Percentiles rank a stretch among this genome's conserved stretches.
These are phyloP conservation scores for silkworm (Bombyx mori) DNA, from an alignment of 1,140 invertebrate genomes.

Conservation along the genomic window DNA sequence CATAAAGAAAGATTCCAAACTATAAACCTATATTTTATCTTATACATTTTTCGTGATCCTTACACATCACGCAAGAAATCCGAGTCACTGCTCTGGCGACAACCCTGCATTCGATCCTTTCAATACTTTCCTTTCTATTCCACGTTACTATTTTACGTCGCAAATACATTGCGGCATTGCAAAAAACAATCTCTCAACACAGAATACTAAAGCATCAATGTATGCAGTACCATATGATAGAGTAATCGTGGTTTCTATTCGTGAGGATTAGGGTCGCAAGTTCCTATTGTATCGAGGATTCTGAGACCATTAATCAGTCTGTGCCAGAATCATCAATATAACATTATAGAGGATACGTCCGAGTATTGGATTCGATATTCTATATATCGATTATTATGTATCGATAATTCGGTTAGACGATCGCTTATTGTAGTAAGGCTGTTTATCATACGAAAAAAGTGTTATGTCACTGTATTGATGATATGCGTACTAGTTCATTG, in stretches of 20 bases:
- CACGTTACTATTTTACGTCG: background rate
- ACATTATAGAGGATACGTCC: conserved; percentile 62
- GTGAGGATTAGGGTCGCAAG: conserved; percentile 21
- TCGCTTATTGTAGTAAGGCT: conserved; percentile 41
- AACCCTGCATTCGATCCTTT: conserved; percentile 42
- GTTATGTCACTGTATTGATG: conserved; percentile 35
- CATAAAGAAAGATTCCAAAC: background rate
- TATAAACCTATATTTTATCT: too few relatives aligned
- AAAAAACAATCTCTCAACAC: background rate
- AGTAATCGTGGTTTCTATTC: background rate
- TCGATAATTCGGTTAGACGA: conserved; percentile 61
- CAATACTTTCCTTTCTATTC: conserved; percentile 12
- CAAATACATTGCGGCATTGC: conserved; percentile 22
- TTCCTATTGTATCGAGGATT: conserved; percentile 54
- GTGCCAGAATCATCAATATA: conserved; percentile 66
- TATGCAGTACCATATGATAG: background rate
- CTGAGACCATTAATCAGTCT: conserved; percentile 65
- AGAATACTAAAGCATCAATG: background rate
- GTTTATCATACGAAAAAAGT: conserved; percentile 54
- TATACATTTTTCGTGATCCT: conserved; percentile 13
- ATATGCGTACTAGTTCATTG: background rate
- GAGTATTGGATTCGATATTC: conserved; percentile 59
- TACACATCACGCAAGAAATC: conserved; percentile 37
- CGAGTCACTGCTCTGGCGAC: conserved; percentile 62
- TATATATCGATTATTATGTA: conserved; percentile 46